phyloP scores from a whole-genome alignment of 2,113 vertebrate species.

The Mugil cephalus region DNA sequence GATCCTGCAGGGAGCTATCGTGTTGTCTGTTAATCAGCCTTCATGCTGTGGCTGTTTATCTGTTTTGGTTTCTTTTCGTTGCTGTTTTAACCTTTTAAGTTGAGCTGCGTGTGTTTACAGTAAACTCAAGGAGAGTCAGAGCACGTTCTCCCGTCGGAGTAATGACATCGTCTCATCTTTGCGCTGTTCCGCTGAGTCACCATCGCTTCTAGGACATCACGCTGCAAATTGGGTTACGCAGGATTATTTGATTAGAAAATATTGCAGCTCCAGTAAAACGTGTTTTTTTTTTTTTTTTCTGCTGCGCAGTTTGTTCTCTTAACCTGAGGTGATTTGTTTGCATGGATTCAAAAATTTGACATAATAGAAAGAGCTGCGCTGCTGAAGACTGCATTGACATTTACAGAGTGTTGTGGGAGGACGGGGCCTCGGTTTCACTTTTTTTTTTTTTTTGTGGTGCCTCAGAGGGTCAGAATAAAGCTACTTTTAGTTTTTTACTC shows the following conservation, averaged over 20 bases:
- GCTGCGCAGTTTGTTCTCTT: background rate
- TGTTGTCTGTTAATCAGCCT: background rate
- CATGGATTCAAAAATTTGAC: conserved; percentile 18
- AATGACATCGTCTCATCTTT: conserved; percentile 30
- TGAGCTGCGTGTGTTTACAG: conserved; percentile 16
- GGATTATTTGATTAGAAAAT: conserved; percentile 45
- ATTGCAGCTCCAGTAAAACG: conserved; percentile 3
- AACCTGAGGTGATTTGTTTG: conserved; percentile 29
- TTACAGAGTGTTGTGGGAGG: conserved; percentile 15
- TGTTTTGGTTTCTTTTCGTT: background rate
- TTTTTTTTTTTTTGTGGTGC: background rate
- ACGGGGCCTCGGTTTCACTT: background rate
- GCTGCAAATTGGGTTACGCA: conserved; percentile 56
- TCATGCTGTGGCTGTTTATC: background rate
- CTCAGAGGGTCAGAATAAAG: conserved; percentile 10
- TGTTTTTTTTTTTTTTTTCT: too few species aligned
- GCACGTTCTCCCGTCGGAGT: conserved; percentile 2
- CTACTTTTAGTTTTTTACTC: background rate
- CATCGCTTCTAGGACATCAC: conserved; percentile 50
- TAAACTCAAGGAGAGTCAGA: conserved; percentile 15
- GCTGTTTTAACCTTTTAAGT: conserved; percentile 7
- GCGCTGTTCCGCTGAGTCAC: conserved; percentile 72
- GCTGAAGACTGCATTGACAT: conserved; percentile 13
- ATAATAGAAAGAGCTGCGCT: conserved; percentile 5
- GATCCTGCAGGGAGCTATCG: background rate